Percentiles rank a stretch among this genome's conserved stretches.
Evolutionary conservation across 2,888 invertebrate species (phyloP).

Genomic region (Digitonthophagus gazella): DNA sequence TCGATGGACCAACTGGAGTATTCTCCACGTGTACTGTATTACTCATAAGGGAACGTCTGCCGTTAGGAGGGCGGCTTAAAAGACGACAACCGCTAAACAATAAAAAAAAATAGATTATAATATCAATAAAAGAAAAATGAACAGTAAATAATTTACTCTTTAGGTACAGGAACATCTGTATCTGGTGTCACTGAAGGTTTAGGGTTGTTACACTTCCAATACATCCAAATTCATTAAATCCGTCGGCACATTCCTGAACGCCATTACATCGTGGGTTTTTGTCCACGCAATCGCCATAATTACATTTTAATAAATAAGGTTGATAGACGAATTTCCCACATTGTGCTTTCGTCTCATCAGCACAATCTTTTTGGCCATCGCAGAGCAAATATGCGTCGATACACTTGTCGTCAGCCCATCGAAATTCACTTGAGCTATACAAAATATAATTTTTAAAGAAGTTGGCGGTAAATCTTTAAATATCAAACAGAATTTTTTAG

Average conservation of each 20-base stretch:
- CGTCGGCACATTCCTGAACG: slow-evolving; percentile 52
- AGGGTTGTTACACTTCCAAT: not conserved
- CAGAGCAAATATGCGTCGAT: slow-evolving; percentile 48
- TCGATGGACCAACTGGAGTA: not conserved
- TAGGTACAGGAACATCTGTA: not conserved
- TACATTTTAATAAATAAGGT: slow-evolving; percentile 51
- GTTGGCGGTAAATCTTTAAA: no score
- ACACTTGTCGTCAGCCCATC: slow-evolving; percentile 48
- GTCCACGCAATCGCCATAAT: slow-evolving; percentile 55
- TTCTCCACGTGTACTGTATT: not conserved
- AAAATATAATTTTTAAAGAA: not conserved
- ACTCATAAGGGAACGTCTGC: not conserved
- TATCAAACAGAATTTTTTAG: no score
- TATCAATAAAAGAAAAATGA: not conserved
- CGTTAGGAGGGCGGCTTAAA: not conserved
- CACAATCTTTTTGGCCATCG: slow-evolving; percentile 51
- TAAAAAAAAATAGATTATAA: not conserved
- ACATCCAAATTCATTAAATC: slow-evolving; percentile 51
- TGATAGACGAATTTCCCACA: slow-evolving; percentile 44
- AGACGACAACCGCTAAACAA: slow-evolving; percentile 5
- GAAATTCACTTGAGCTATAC: slow-evolving; percentile 31
- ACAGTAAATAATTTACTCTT: not conserved
- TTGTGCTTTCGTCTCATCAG: slow-evolving; percentile 49
- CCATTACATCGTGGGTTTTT: slow-evolving; percentile 57
- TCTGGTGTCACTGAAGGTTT: not conserved